Percentiles rank a stretch among this genome's conserved stretches.
Conservation (phyloP, 2,113 vertebrate genomes). For the Cinclus mexicanus region DNA sequence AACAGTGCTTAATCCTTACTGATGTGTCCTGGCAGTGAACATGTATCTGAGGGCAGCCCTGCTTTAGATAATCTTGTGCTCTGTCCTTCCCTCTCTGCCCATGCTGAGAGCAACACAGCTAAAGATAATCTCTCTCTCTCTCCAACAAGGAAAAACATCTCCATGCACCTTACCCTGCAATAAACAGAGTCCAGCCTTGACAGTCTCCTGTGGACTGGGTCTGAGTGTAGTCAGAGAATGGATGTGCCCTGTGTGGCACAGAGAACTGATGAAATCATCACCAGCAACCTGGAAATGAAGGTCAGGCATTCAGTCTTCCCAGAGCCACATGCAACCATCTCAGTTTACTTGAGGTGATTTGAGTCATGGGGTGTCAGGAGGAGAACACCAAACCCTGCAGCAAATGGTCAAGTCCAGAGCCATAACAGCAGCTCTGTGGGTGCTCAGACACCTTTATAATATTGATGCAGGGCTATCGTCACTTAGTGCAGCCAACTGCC, state of each 20-base stretch:
- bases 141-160: neutral
- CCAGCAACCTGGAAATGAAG: neutral
- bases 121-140: neutral
- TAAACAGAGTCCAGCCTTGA: neutral
- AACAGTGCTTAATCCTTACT: neutral
- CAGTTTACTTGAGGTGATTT: neutral
- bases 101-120: neutral
- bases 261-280: neutral
- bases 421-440: neutral
- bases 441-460: neutral
- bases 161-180: neutral
- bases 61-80: neutral
- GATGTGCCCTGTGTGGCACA: neutral
- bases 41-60: neutral
- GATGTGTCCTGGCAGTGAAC: neutral
- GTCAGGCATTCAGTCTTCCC: neutral
- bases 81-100: neutral
- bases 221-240: neutral
- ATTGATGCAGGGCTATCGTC: accelerated
- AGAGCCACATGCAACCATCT: neutral
- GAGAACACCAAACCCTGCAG: neutral
- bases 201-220: neutral
- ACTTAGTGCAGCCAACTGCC: neutral
- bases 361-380: neutral
- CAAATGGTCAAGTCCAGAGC: neutral